These are phyloP conservation scores for Gobio occitaniae DNA, from an alignment of 2,797 vertebrate genomes.

Conservation along the genomic window DNA sequence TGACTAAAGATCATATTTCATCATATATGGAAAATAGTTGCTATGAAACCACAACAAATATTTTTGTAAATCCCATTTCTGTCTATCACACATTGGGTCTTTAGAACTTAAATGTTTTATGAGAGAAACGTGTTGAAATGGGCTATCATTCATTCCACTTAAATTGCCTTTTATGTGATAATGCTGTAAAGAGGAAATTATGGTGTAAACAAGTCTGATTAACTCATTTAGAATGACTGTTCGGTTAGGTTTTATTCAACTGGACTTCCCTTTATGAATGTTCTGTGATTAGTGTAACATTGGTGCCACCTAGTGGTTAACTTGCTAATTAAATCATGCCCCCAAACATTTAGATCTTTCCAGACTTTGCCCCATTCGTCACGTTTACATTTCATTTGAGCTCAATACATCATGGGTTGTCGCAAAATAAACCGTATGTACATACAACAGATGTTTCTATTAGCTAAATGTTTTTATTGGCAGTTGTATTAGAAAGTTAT, in stretches of 20 bases:
- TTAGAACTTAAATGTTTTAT: not conserved
- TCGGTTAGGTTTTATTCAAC: not conserved
- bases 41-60: not conserved
- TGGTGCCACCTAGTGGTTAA: slow-evolving; percentile 17
- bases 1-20: not conserved
- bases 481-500: not conserved
- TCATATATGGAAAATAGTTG: not conserved
- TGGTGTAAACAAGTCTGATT: not conserved
- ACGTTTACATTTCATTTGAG: not conserved
- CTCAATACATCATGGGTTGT: not conserved
- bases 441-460: not conserved
- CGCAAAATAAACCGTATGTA: not conserved
- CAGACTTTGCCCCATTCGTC: slow-evolving; percentile 4
- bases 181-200: not conserved
- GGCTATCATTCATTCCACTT: not conserved
- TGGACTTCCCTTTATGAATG: not conserved
- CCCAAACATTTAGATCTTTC: not conserved
- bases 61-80: not conserved
- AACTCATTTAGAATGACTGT: not conserved
- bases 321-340: not conserved
- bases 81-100: not conserved
- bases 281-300: not conserved
- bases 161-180: not conserved
- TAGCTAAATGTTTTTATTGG: not conserved
- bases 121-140: not conserved